Evolutionary conservation across 2,797 vertebrate genomes (phyloP).

Genomic region (Emydoidea blandingii): DNA sequence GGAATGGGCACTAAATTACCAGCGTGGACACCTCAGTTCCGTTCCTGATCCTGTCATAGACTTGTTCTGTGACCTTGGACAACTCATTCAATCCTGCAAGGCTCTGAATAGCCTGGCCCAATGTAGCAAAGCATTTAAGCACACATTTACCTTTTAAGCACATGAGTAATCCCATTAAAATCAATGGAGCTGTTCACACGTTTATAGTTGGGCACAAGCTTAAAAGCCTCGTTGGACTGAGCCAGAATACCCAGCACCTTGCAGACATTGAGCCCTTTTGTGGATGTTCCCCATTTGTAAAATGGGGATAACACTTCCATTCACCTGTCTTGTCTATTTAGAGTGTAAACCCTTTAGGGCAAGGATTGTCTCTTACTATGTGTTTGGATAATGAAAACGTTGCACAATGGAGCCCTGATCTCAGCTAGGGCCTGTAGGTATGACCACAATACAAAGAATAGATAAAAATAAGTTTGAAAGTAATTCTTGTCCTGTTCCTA

Average conservation of each 20-base stretch:
- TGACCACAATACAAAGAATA: conserved; percentile 9
- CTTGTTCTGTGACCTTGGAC: neutral
- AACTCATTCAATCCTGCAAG: neutral
- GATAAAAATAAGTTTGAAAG: conserved; percentile 7
- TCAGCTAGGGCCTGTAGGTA: neutral
- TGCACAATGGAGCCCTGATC: neutral
- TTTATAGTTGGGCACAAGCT: neutral
- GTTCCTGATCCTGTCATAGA: neutral
- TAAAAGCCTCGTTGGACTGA: neutral
- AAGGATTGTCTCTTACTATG: neutral
- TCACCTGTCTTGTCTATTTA: neutral
- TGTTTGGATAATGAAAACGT: conserved; percentile 13
- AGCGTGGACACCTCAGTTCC: neutral
- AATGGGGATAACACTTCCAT: neutral
- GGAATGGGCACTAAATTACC: neutral
- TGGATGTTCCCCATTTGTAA: neutral
- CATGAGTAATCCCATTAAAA: neutral
- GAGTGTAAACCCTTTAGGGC: neutral
- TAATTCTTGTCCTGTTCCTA: neutral
- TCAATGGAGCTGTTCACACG: neutral
- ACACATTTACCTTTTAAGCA: neutral
- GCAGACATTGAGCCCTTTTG: neutral
- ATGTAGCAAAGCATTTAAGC: neutral
- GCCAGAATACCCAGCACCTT: neutral
- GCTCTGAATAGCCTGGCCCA: neutral